Base-by-base conservation (phyloP, 2,888 invertebrate species). In the Cephus pulcher region DNA sequence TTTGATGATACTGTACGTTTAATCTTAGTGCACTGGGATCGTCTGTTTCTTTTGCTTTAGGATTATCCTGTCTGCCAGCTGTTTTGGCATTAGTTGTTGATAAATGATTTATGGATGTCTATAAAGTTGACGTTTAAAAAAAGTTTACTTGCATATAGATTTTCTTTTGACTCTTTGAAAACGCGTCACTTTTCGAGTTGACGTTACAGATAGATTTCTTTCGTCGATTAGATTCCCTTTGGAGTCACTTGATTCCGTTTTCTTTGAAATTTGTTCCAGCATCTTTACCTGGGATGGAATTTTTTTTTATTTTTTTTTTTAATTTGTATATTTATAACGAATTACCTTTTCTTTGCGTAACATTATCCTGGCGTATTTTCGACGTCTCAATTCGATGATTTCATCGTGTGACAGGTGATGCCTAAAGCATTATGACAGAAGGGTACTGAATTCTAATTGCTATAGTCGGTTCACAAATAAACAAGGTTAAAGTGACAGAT, bases 271-370 rank as follows among this genome's bases (percentile, higher is more conserved):
- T 23, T 9, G 1, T 56, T 56, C 56, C 56, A 56, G 56, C 23
- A 23, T 9, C 56, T 56, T 23, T 56, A 56, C 0, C 56, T 56
- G 56, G 56, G 9, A 23, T 23, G 9, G 9, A 0, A 23, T 23
- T 23, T 56, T 40, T 23, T 56, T 6, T 0, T 0, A 2, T 2
- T 56, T 15, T 23, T 40, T 40, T 56, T 23, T 56, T 1, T 0
- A 56, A 23, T 56, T 6, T 6, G 9, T 56, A 56, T 9, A 23
- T 56, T 23, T 56, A 23, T 56, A 15, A 33, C 1, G 34, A 75
- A 12, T n/a, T 35, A 77, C 77, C 23, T 69, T 77, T 73, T 77
- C 74, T 15, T 56, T 74, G 23, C 77, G 23, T 35, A 74, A 69
- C n/a, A 37, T 77, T 69, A 77, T n/a, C 23, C 77, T 56, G 30